Percentiles rank a stretch among this genome's conserved stretches.
Evolutionary conservation across 2,113 vertebrate species (phyloP).

Genomic region (Labeo rohita): DNA sequence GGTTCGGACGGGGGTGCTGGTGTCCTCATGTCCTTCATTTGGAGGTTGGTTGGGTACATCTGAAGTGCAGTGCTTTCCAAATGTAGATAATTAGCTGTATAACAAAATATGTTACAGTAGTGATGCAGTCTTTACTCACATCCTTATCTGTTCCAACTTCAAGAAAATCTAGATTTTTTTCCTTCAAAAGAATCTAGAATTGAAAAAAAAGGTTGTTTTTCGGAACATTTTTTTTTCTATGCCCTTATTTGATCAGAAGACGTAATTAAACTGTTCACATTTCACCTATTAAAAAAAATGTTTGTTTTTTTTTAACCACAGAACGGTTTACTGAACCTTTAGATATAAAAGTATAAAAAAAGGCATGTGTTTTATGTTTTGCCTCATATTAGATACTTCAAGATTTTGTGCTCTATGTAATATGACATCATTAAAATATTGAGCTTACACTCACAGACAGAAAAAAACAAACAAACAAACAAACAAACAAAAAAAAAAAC

Average conservation of each 20-base stretch:
- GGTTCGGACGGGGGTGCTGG: neutral
- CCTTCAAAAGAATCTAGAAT: too few species aligned
- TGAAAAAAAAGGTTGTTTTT: too few species aligned
- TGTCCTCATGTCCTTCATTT: slow-evolving; percentile 32
- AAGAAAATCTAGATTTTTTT: neutral
- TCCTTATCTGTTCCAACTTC: neutral
- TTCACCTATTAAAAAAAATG: neutral
- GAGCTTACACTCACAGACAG: too few species aligned
- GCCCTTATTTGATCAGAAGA: neutral
- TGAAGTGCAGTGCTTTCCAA: neutral
- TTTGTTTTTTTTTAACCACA: too few species aligned
- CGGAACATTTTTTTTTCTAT: neutral
- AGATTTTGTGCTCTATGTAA: too few species aligned
- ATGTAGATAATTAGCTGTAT: slow-evolving; percentile 9
- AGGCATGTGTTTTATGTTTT: too few species aligned
- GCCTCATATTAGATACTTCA: too few species aligned
- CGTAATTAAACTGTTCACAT: neutral
- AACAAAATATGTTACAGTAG: neutral
- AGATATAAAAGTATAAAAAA: too few species aligned
- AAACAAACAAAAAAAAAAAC: too few species aligned
- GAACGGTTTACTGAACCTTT: too few species aligned
- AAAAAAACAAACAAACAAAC: too few species aligned
- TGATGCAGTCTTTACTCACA: neutral
- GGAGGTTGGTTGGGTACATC: slow-evolving; percentile 18
- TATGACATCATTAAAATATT: too few species aligned